Conservation (phyloP, 1,140 invertebrate genomes). For the Dinoponera quadriceps region DNA sequence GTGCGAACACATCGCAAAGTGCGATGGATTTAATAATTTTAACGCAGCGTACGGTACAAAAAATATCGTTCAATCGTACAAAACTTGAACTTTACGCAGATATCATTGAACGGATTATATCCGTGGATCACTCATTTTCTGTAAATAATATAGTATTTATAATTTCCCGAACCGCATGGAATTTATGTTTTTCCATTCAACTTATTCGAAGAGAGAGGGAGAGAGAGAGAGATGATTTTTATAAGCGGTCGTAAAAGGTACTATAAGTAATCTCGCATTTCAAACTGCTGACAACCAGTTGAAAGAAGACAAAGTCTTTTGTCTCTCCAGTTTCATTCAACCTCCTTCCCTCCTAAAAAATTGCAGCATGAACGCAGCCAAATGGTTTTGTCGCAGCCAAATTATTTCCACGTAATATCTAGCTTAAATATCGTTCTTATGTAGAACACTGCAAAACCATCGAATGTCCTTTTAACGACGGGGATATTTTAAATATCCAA, state of each 20-base stretch:
- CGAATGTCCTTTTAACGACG: too few species aligned
- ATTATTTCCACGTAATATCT: slow-evolving; percentile 18
- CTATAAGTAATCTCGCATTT: slow-evolving; percentile 32
- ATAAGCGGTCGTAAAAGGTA: slow-evolving; percentile 15
- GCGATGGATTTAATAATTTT: slow-evolving; percentile 23
- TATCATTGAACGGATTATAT: not conserved
- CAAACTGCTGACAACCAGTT: slow-evolving; percentile 39
- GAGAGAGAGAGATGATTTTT: too few species aligned
- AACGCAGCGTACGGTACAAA: slow-evolving; percentile 2
- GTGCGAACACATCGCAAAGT: slow-evolving; percentile 3
- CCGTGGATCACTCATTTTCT: too few species aligned
- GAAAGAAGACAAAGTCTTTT: slow-evolving; percentile 40
- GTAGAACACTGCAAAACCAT: too few species aligned
- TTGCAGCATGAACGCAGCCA: slow-evolving; percentile 10
- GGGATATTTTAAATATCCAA: too few species aligned
- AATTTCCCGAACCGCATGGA: too few species aligned
- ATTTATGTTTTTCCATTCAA: too few species aligned
- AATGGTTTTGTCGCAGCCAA: slow-evolving; percentile 34
- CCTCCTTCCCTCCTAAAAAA: slow-evolving; percentile 35
- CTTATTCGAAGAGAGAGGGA: too few species aligned
- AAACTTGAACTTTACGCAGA: not conserved
- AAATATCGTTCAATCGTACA: not conserved
- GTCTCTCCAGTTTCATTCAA: slow-evolving; percentile 34
- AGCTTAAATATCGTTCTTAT: slow-evolving; percentile 25
- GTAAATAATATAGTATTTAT: too few species aligned